Percentiles rank a stretch among this genome's conserved stretches.
phyloP scores from a whole-genome alignment of 2,113 vertebrate species.

The Prinia subflava region DNA sequence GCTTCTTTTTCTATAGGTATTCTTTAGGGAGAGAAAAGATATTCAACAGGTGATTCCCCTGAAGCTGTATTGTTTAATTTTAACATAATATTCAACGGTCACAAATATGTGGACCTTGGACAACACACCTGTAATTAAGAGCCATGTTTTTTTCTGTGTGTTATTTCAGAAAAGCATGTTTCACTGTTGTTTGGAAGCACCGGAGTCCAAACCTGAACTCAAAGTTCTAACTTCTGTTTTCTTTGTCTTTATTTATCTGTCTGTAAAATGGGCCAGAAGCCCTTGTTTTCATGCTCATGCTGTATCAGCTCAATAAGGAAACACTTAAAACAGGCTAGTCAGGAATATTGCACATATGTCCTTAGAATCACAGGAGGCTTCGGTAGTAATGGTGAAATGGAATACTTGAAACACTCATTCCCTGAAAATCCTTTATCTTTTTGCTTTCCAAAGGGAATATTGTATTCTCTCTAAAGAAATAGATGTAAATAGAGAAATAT shows the following conservation, averaged over 20 bases:
- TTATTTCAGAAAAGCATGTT: neutral
- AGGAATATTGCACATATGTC: neutral
- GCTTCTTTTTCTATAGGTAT: neutral
- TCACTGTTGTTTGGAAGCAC: neutral
- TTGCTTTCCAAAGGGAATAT: neutral
- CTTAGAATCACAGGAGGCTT: neutral
- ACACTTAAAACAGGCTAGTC: neutral
- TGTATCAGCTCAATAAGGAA: neutral
- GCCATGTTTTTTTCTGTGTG: rapidly evolving
- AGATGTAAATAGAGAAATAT: neutral
- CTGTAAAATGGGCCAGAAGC: neutral
- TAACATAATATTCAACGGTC: neutral
- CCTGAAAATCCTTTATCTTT: neutral
- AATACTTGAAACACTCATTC: neutral
- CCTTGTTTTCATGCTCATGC: neutral
- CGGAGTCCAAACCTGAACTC: neutral
- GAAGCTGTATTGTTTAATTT: neutral
- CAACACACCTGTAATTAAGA: neutral
- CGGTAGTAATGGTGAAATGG: neutral
- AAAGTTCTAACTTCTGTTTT: neutral
- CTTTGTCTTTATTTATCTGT: neutral
- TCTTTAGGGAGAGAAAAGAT: neutral
- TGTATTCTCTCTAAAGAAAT: neutral
- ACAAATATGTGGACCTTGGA: neutral
- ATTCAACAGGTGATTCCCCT: neutral